Base-by-base conservation (phyloP, 2,113 vertebrate species). In the Elaphurus davidianus region DNA sequence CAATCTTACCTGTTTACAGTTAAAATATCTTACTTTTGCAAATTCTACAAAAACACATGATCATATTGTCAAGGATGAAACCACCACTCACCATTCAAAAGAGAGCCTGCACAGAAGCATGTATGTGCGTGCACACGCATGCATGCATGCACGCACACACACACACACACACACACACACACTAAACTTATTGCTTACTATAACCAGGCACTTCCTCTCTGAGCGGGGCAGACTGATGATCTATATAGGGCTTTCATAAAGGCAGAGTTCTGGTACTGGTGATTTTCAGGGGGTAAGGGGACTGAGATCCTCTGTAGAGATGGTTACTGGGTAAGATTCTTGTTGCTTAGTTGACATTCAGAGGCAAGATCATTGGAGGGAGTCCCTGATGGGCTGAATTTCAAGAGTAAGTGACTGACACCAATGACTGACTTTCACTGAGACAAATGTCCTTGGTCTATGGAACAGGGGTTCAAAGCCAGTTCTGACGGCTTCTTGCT, bases 141-240 rank as follows among this genome's bases (percentile, higher is more conserved):
- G 1, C 1, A 0, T 6, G 33, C 40, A 40, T 11, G 17, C 14
- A 6, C 1, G 7, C n/a, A 14, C 12, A 14, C 15, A 50, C 25
- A 28, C 28, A 67, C 60, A n/a, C 60, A 43, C 87, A 25, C 45
- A 78, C 40, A 62, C 52, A n/a, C 36, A 84, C 50, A 85, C 4
- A 30, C 50, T 74, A 7, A 74, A 85, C 21, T 33, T n/a, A 57
- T 93, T 55, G n/a, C 2, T 40, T 71, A 5, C 50, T 71, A 55
- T 47, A n/a, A 33, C 43, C 28, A n/a, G 21, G 62, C 50, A 85
- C 50, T n/a, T 9, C 50, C 21, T 84, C 91, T 57, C 28, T 28
- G 9, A n/a, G 28, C 1, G 0, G 50, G 43, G 36, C 50, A 25
- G 60, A n/a, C 27, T n/a, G 36, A 36, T 67, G n/a, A 55, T 45